These are phyloP conservation scores for Apodemia mormo DNA, from an alignment of 2,888 invertebrate species.

Conservation along the genomic window DNA sequence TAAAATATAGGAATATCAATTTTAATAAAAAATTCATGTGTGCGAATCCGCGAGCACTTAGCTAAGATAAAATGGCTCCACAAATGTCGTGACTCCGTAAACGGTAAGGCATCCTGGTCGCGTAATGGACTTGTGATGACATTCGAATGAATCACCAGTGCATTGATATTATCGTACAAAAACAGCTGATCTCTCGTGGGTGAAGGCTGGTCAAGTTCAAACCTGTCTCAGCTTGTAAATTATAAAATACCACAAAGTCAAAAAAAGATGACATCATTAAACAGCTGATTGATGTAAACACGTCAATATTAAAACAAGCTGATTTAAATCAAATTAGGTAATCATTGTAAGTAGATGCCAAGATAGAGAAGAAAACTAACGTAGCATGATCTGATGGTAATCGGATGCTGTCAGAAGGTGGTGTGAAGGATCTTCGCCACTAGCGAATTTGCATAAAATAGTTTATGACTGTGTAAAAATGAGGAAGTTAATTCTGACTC, in stretches of 20 bases:
- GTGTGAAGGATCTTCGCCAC: too few species aligned
- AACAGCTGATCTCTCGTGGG: constrained; percentile 57
- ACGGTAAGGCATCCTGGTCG: not conserved
- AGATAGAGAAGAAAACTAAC: too few species aligned
- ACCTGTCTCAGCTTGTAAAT: constrained; percentile 58
- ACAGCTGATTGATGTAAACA: constrained; percentile 51
- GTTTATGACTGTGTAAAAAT: too few species aligned
- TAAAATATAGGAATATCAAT: too few species aligned
- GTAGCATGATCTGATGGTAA: too few species aligned
- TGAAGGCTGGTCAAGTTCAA: constrained; percentile 53
- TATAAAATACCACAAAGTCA: constrained; percentile 39
- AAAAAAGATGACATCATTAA: constrained; percentile 56
- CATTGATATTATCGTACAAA: constrained; percentile 60
- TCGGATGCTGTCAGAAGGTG: too few species aligned
- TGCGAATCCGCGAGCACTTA: too few species aligned
- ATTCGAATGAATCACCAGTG: constrained; percentile 69
- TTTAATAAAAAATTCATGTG: too few species aligned
- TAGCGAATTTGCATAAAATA: too few species aligned
- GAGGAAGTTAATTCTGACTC: too few species aligned
- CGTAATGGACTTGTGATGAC: constrained; percentile 50
- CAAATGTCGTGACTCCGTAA: too few species aligned
- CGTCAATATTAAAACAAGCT: constrained; percentile 36
- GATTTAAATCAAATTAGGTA: not conserved
- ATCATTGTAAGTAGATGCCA: not conserved
- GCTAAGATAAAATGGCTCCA: too few species aligned